Conservation (phyloP, 1,140 invertebrate species). For the Araneus ventricosus region DNA sequence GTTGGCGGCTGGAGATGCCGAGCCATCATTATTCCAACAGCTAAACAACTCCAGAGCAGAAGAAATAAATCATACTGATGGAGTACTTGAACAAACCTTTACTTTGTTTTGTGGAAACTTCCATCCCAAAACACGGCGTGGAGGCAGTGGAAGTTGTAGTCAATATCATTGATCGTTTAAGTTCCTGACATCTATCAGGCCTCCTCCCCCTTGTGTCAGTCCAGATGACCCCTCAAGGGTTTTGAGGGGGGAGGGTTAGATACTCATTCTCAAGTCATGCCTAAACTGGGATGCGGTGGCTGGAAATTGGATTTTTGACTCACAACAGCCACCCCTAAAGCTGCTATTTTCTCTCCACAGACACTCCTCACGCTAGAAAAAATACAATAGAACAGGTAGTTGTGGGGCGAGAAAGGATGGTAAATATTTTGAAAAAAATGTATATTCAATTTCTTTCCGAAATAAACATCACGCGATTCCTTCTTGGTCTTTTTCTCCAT, state of each 20-base stretch:
- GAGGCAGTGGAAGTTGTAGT: not conserved
- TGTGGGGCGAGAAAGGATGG: not conserved
- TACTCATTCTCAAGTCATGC: slow-evolving; percentile 30
- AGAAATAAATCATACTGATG: not conserved
- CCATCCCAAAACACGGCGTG: not conserved
- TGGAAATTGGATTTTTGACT: slow-evolving; percentile 34
- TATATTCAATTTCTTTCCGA: no score
- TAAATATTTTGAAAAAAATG: slow-evolving; percentile 3
- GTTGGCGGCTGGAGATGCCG: no score
- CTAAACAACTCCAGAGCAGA: no score
- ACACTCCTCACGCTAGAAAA: not conserved
- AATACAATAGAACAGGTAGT: not conserved
- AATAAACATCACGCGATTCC: no score
- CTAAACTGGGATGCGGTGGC: slow-evolving; percentile 7
- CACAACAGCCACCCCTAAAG: slow-evolving; percentile 20
- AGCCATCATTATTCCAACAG: no score
- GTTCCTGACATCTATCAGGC: slow-evolving; percentile 19
- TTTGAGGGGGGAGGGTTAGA: slow-evolving; percentile 10
- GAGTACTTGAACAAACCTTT: not conserved
- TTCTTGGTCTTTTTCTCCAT: no score
- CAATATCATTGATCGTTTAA: slow-evolving; percentile 45
- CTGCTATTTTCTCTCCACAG: slow-evolving; percentile 1
- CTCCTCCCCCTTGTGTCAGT: slow-evolving; percentile 10
- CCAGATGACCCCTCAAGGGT: slow-evolving; percentile 38
- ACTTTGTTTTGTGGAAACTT: not conserved